Evolutionary conservation across 2,113 vertebrate genomes (phyloP), one percentile per base, ranked within the genome.

Genomic region (Oncorhynchus kisutch): DNA sequence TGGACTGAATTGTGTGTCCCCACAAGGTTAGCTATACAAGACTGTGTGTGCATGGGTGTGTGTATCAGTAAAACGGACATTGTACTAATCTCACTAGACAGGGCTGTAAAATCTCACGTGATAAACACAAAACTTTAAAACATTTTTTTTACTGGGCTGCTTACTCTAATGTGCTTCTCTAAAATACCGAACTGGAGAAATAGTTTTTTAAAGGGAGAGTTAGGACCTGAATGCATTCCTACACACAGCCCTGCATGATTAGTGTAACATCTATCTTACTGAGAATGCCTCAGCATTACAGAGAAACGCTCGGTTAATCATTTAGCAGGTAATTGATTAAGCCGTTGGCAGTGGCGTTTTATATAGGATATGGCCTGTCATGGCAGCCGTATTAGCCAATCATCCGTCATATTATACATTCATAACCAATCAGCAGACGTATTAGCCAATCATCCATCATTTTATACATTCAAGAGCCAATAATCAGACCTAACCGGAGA

Each of bases 311-410:
- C 9, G 59, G 54, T 73, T 74, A 66, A 81, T 79, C 75, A 83
- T 84, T 84, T 67, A 80, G 76, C 49, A 7, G 73, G 79, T 78
- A 72, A 82, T 80, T 74, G 78, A 88, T 87, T 80, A 51, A 59
- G 66, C 79, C 59, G 67, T 59, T 71, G 81, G 75, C 34, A 70
- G 70, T 48, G 68, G 67, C 22, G 3, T 80, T 85, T 79, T 65
- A 80, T 76, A 31, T 54, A 48, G 59, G 29, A 70, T 73, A 77
- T 79, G 66, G 27, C 31, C 22, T 34, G 31, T 64, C 64, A 22
- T 14, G 2, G 73, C 48, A 20, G 62, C 51, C 51, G 25, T 59
- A 48, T 73, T 34, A 70, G 49, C 39, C 39, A 45, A 45, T 45
- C 39, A 45, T 45, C 8, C 9, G 39, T 9, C 39, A 45, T 45